Percentiles rank a stretch among this genome's conserved stretches.
Conservation (phyloP, 1,140 invertebrate genomes). For the Ceratitis capitata region DNA sequence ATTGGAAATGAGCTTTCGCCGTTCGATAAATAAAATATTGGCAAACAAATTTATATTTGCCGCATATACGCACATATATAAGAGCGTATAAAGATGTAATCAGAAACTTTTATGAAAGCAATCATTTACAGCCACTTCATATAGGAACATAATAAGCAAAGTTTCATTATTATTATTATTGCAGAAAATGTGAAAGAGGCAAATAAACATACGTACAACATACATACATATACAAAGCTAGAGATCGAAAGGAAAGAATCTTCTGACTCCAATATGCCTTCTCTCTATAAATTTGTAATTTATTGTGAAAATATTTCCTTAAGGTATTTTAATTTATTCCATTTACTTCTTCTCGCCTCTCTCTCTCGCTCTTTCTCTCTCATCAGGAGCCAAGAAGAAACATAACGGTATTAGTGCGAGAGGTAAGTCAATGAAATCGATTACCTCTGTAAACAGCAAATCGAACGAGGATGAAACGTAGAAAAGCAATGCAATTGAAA, state of each 20-base stretch:
- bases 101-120: neutral
- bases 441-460: neutral
- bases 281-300: constrained; percentile 63
- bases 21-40: neutral
- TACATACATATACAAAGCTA: neutral
- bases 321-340: constrained; percentile 59
- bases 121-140: neutral
- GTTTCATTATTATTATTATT: neutral
- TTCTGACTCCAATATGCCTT: constrained; percentile 55
- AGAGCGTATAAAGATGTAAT: neutral
- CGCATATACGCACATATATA: neutral
- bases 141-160: neutral
- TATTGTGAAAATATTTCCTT: constrained; percentile 62
- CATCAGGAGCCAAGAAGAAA: neutral
- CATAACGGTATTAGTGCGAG: neutral
- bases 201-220: neutral
- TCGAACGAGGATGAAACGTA: neutral
- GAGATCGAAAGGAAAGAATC: too few species aligned
- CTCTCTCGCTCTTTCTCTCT: neutral
- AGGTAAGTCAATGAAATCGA: neutral
- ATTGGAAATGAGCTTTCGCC: neutral
- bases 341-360: neutral
- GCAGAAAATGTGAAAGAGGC: neutral
- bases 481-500: neutral
- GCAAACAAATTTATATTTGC: neutral